These are phyloP conservation scores for Philaethria dido DNA, from an alignment of 2,888 invertebrate species.

Conservation along the genomic window DNA sequence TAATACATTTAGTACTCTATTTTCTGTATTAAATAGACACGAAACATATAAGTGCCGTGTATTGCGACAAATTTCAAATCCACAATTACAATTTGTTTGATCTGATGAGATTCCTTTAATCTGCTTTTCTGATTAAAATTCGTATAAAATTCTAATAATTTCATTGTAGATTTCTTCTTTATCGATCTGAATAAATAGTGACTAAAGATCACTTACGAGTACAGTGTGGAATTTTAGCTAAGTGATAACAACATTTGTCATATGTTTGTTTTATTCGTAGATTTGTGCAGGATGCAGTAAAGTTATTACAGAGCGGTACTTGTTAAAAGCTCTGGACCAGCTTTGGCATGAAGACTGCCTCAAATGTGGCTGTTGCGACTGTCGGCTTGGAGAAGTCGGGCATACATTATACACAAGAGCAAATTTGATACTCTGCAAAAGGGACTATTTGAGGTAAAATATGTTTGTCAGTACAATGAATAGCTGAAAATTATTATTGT, in stretches of 20 bases:
- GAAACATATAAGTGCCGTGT: too few relatives aligned
- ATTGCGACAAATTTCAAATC: too few relatives aligned
- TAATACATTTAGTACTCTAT: too few relatives aligned
- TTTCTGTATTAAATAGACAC: too few relatives aligned
- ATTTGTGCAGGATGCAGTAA: slow-evolving; percentile 98
- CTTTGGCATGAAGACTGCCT: slow-evolving; percentile 99
- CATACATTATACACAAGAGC: slow-evolving; percentile 97
- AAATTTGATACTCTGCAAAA: slow-evolving; percentile 96
- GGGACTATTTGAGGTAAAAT: slow-evolving; percentile 95
- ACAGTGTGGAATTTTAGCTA: background rate
- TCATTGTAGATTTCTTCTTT: too few relatives aligned
- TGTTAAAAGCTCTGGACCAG: slow-evolving; percentile 96
- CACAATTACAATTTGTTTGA: background rate
- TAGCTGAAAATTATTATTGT: background rate
- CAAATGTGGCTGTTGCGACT: slow-evolving; percentile 98
- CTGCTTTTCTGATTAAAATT: too few relatives aligned
- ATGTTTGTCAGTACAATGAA: background rate
- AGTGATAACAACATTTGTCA: background rate
- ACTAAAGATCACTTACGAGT: too few relatives aligned
- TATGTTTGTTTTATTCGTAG: slow-evolving; percentile 62
- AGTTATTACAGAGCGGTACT: slow-evolving; percentile 94
- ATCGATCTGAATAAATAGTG: too few relatives aligned
- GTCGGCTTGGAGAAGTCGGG: slow-evolving; percentile 97
- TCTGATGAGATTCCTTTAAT: background rate
- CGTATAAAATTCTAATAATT: too few relatives aligned